Evolutionary conservation across 2,113 vertebrate species (phyloP).

Genomic region (Halcyon malimbica): DNA sequence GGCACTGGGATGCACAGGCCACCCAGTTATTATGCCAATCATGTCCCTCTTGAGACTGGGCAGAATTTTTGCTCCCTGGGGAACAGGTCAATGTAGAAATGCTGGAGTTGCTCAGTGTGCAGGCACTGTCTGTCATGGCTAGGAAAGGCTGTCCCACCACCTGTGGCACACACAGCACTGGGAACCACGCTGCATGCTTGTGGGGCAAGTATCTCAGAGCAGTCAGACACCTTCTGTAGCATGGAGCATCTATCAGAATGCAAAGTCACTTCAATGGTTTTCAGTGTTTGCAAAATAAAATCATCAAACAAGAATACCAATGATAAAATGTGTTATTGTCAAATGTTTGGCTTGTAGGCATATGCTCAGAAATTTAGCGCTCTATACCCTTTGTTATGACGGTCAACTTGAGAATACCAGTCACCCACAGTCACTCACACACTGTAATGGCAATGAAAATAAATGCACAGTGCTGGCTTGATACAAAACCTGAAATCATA

Average conservation of each 20-base stretch:
- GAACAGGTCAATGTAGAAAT: neutral
- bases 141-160: neutral
- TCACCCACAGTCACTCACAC: neutral
- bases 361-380: neutral
- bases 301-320: neutral
- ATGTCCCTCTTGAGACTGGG: neutral
- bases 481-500: neutral
- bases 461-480: neutral
- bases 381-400: neutral
- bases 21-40: neutral
- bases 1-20: neutral
- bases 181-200: rapidly evolving
- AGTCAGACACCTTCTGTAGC: neutral
- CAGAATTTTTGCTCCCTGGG: neutral
- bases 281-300: neutral
- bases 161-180: rapidly evolving
- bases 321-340: neutral
- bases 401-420: neutral
- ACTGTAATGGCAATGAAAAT: neutral
- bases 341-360: neutral
- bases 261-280: neutral
- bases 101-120: neutral
- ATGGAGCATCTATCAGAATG: rapidly evolving
- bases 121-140: rapidly evolving
- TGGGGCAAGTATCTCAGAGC: neutral